Evolutionary conservation across 1,140 invertebrate species (phyloP), one percentile per base, ranked within the genome.

Genomic region (Drosophila simulans): DNA sequence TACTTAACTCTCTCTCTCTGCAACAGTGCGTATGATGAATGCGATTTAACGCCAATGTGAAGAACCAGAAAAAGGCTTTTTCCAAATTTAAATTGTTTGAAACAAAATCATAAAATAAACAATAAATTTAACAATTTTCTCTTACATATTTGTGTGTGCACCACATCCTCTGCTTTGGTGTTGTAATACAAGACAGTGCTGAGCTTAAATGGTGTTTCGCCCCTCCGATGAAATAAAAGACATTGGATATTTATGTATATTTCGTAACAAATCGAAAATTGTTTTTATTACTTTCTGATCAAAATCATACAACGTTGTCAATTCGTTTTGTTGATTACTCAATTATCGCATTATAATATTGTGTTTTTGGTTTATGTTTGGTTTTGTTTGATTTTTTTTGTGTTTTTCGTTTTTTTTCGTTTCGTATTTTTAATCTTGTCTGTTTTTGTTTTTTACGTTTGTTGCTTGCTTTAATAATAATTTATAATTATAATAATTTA

Each of bases 251-350:
- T 88, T 88, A 91, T 91, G 90, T 91, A 91, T 91, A 91, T 91
- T 91, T 91, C 86, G 90, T 91, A 91, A 91, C 90, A 91, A 91
- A 91, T 91, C 90, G 90, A 91, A 91, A 91, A 91, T 90, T 90
- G 77, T 90, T 91, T 85, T 90, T 84, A 80, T 90, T 91, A 88
- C 83, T 91, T 91, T 91, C 79, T 91, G 90, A 91, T 91, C 83
- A 91, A 91, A 91, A 91, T 91, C 86, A 91, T 91, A 91, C 90
- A 91, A 91, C 90, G 80, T 90, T 91, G 74, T 91, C 83, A 91
- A 91, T 91, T 91, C 82, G 82, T 91, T 91, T 73, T 75, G 70
- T 76, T 76, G 68, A 86, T 80, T 80, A 81, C 77, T 73, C 80
- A 80, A 80, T 77, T 82, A 82, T 81, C 80, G 82, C 73, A 84